Conservation (phyloP, 2,113 vertebrate genomes). For the Astur gentilis region DNA sequence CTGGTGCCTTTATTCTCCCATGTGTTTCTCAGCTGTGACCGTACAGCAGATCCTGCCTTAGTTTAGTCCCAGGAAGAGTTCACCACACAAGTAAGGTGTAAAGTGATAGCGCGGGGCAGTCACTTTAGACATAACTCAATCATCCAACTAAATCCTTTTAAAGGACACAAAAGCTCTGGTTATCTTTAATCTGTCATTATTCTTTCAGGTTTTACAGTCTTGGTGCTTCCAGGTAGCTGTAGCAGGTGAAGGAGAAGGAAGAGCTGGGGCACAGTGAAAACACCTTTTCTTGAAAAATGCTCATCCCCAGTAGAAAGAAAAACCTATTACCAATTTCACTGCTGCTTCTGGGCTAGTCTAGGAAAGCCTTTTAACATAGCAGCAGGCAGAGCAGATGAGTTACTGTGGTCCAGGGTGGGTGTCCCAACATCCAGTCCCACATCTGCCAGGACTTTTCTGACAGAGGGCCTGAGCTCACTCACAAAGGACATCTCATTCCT, state of each 20-base stretch:
- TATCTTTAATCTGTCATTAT: background rate
- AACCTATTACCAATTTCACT: background rate
- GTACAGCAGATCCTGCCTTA: background rate
- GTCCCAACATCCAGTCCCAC: rapidly evolving
- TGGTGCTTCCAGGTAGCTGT: background rate
- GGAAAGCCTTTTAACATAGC: background rate
- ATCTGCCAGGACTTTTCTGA: background rate
- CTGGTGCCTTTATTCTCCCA: background rate
- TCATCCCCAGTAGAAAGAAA: background rate
- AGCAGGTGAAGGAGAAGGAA: background rate
- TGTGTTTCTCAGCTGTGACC: background rate
- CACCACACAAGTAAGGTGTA: background rate
- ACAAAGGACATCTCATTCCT: background rate
- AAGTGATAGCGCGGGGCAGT: background rate
- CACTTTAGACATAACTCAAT: background rate
- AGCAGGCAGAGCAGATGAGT: background rate
- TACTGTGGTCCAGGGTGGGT: background rate
- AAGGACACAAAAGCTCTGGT: background rate
- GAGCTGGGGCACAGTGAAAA: background rate
- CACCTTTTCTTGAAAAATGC: background rate
- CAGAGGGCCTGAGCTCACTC: background rate
- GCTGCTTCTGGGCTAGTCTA: background rate
- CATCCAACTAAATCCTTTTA: background rate
- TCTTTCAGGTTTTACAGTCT: background rate
- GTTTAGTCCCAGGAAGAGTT: background rate